Conservation (phyloP, 2,113 vertebrate species). For the Atherinomorus stipes region DNA sequence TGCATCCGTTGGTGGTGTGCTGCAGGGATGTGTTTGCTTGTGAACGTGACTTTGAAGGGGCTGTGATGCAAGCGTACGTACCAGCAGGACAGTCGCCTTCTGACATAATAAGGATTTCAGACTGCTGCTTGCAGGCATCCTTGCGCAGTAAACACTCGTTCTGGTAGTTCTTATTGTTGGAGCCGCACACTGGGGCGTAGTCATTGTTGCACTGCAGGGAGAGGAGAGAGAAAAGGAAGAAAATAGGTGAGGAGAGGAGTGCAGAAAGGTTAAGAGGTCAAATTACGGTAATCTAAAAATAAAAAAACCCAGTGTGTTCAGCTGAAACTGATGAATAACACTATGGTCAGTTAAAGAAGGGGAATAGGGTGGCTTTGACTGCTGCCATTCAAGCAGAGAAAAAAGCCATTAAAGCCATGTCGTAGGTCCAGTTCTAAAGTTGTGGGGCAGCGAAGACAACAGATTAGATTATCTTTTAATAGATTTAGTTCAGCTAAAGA, state of each 20-base stretch:
- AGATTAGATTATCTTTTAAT: too few relatives aligned
- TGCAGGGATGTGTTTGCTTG: background rate
- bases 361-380: background rate
- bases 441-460: too few relatives aligned
- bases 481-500: too few relatives aligned
- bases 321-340: background rate
- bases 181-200: conserved; percentile 97
- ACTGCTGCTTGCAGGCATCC: conserved; percentile 98
- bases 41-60: background rate
- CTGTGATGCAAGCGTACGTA: conserved; percentile 74
- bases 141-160: conserved; percentile 96
- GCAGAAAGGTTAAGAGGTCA: background rate
- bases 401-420: background rate
- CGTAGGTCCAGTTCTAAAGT: background rate
- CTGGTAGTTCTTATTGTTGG: conserved; percentile 97
- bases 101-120: conserved; percentile 92
- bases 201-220: conserved; percentile 92
- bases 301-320: background rate
- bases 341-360: background rate
- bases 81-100: conserved; percentile 95
- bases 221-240: conserved; percentile 1
- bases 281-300: background rate
- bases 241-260: background rate
- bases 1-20: conserved; percentile 11
- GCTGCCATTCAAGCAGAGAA: background rate